Conservation (phyloP, 2,888 invertebrate species). For the Odontocerum albicorne region DNA sequence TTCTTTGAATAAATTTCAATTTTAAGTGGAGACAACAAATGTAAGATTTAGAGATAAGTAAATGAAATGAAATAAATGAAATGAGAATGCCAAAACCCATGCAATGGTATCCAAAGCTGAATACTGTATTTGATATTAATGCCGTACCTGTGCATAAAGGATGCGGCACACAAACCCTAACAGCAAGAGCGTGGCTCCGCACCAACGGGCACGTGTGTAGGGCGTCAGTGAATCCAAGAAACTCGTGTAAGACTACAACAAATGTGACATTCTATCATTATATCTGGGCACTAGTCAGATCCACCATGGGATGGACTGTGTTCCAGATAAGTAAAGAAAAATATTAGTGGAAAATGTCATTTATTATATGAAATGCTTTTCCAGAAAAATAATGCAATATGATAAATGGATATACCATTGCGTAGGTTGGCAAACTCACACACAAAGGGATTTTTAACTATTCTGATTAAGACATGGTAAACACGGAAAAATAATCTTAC, state of each 20-base stretch:
- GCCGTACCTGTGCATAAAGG: constrained; percentile 49
- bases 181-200: constrained; percentile 46
- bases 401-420: no score
- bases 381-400: no score
- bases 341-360: no score
- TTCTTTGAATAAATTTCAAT: not conserved
- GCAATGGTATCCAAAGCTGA: constrained; percentile 26
- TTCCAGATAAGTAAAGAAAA: no score
- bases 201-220: constrained; percentile 48
- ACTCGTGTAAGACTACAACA: constrained; percentile 53
- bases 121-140: constrained; percentile 18
- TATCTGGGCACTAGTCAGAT: no score
- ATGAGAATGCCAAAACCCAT: constrained; percentile 36
- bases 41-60: not conserved
- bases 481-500: no score
- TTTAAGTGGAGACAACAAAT: not conserved
- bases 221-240: constrained; percentile 55
- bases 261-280: constrained; percentile 20
- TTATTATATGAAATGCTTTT: no score
- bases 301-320: no score
- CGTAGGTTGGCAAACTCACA: constrained; percentile 34
- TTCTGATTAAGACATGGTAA: no score
- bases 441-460: constrained; percentile 21
- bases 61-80: not conserved
- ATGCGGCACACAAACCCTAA: constrained; percentile 48